phyloP scores from a whole-genome alignment of 2,888 invertebrate species.

The Cephus sareptanus region DNA sequence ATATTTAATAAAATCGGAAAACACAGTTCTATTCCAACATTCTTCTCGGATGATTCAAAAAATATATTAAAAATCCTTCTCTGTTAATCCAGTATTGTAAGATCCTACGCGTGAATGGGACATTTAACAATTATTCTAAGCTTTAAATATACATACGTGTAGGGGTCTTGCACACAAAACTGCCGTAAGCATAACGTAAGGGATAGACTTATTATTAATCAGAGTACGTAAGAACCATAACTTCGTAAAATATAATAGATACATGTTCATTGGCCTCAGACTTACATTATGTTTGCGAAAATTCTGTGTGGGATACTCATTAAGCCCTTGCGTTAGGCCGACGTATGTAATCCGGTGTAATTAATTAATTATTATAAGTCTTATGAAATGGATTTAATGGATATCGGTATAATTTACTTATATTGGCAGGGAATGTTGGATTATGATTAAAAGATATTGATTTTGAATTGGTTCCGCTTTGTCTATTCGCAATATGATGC shows the following conservation, averaged over 20 bases:
- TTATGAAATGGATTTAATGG: not conserved
- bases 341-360: not conserved
- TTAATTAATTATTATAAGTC: not conserved
- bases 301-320: not conserved
- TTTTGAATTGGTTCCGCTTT: not conserved
- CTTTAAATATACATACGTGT: not conserved
- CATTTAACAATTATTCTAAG: not conserved
- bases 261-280: too few species aligned
- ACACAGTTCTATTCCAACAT: not conserved
- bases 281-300: too few species aligned
- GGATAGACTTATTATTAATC: too few species aligned
- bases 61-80: not conserved
- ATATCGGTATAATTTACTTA: not conserved
- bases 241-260: too few species aligned
- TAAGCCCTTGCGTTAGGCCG: not conserved
- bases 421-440: not conserved
- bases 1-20: not conserved
- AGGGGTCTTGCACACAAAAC: too few species aligned
- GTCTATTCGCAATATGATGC: not conserved
- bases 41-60: not conserved
- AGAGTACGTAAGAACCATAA: too few species aligned
- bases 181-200: too few species aligned
- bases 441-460: not conserved
- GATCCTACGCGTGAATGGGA: too few species aligned
- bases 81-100: too few species aligned